Evolutionary conservation across 1,140 invertebrate genomes (phyloP).

Genomic region (Calephelis virginiensis): DNA sequence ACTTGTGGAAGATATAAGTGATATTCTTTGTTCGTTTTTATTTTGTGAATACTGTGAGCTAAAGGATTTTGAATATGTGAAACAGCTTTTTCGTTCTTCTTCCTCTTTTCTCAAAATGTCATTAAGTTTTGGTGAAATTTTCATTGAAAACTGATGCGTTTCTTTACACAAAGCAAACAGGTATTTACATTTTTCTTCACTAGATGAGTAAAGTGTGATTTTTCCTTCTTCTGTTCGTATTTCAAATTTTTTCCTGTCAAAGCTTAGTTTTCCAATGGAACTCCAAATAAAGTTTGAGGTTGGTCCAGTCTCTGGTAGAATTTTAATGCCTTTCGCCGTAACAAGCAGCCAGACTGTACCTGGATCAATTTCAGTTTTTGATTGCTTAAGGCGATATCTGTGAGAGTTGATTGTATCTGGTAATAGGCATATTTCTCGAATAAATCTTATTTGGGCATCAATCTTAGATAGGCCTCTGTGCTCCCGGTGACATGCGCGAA

Average conservation of each 20-base stretch:
- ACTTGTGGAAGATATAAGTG: slow-evolving; percentile 93
- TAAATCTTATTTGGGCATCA: slow-evolving; percentile 91
- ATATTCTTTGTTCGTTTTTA: slow-evolving; percentile 90
- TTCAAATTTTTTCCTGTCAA: slow-evolving; percentile 98
- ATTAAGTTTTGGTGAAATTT: slow-evolving; percentile 89
- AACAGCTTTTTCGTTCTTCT: slow-evolving; percentile 82
- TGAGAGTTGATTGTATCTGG: slow-evolving; percentile 95
- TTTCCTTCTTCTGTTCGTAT: slow-evolving; percentile 93
- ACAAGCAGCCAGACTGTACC: slow-evolving; percentile 89
- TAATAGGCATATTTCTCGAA: slow-evolving; percentile 90
- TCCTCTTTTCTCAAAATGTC: slow-evolving; percentile 90
- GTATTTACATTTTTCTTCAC: slow-evolving; percentile 95
- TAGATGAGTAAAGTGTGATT: slow-evolving; percentile 92
- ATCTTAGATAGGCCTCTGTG: slow-evolving; percentile 85
- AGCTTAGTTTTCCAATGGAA: slow-evolving; percentile 94
- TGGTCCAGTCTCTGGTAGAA: slow-evolving; percentile 85
- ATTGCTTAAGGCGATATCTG: slow-evolving; percentile 90
- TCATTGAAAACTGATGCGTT: slow-evolving; percentile 97
- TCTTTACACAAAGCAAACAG: slow-evolving; percentile 92
- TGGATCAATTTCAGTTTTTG: slow-evolving; percentile 87
- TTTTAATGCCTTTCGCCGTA: slow-evolving; percentile 91
- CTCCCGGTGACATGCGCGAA: slow-evolving; percentile 82
- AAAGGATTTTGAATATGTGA: slow-evolving; percentile 82
- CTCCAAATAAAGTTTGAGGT: slow-evolving; percentile 92
- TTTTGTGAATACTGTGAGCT: slow-evolving; percentile 80